Evolutionary conservation across 2,113 vertebrate species (phyloP), one percentile per base, ranked within the genome.

Genomic region (Chinchilla lanigera): DNA sequence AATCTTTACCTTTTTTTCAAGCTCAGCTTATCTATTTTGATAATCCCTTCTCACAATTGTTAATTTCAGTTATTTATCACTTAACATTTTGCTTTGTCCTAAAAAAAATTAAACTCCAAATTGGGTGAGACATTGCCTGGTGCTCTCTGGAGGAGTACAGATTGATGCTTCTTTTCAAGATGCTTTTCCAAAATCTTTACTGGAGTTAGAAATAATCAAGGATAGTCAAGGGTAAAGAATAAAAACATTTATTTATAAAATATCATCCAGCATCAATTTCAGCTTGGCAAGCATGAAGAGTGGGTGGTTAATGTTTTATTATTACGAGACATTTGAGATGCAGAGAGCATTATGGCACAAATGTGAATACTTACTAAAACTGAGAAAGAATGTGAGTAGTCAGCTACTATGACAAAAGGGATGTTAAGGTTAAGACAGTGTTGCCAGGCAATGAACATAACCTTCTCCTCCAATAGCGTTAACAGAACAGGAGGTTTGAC

Each of bases 211-310:
- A 96, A 95, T 44, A 71, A 94, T 61, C 35, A 82, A 65, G 54
- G 54, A 56, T 50, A 92, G 86, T 69, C 41, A 84, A 87, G 19
- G 54, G 69, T 75, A 96, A 95, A 92, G 75, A 87, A 96, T 38
- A 90, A 89, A 95, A 95, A 61, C 14, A 92, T 95, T 97, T 96
- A 94, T 90, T 97, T 92, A 26, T 84, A 90, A 86, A 93, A 83
- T 41, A 92, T 24, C 30, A 63, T 58, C 8, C 22, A 73, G 41
- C 61, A 60, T 85, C 33, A 60, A 30, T 12, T 63, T 56, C 41
- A 54, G 28, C 73, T 78, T 73, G 61, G 82, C 47, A 93, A 58
- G 58, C 30, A 92, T 44, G 35, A 96, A 96, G 38, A 54, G 52
- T 33, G 1, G 24, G 50, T 12, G n/a, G 41, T 52, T 87, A 69